Conservation (phyloP, 2,888 invertebrate species). For the Pachycephus smyrnensis region DNA sequence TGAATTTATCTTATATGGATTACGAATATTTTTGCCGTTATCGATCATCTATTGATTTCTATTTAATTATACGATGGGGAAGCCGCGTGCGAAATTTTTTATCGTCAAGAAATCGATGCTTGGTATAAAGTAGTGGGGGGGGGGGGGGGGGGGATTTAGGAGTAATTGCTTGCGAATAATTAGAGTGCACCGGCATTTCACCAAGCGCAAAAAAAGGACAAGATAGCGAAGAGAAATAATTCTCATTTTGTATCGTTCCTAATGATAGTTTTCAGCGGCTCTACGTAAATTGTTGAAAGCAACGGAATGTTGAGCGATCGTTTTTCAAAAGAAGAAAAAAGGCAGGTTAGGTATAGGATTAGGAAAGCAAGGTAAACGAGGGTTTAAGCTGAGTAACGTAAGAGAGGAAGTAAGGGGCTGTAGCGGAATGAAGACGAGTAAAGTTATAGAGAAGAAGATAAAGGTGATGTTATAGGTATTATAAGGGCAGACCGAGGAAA, state of each 20-base stretch:
- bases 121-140: not conserved
- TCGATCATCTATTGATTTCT: not conserved
- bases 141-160: not conserved
- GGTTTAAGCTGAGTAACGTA: not conserved
- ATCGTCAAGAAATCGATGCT: not conserved
- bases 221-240: not conserved
- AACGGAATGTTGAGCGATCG: not conserved
- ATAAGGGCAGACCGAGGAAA: not conserved
- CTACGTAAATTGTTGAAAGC: not conserved
- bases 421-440: not conserved
- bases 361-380: not conserved
- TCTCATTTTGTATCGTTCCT: not conserved
- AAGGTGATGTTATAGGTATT: not conserved
- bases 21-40: not conserved
- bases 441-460: not conserved
- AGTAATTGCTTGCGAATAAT: not conserved
- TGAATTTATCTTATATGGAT: not conserved
- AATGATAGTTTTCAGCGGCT: not conserved
- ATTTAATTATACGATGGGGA: not conserved
- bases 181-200: not conserved
- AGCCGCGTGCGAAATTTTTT: not conserved
- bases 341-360: not conserved
- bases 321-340: not conserved
- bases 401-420: not conserved
- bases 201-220: not conserved